A percentile compares a stretch with the other conserved stretches of the same genome.
phyloP scores from a whole-genome alignment of 2,113 vertebrate genomes.

The Python bivittatus region DNA sequence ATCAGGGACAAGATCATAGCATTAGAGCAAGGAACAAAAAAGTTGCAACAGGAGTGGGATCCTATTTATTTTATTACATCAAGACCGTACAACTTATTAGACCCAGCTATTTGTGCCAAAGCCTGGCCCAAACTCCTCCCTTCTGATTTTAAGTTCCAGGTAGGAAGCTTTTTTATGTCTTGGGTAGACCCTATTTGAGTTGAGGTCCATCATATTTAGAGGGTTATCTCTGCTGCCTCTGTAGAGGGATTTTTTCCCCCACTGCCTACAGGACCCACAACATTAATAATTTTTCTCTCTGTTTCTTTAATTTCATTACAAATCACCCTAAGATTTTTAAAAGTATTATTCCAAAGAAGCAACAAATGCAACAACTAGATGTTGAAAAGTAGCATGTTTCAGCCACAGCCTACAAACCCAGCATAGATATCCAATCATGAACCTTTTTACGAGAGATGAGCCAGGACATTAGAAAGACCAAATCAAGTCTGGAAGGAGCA shows the following conservation, averaged over 20 bases:
- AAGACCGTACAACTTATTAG: not conserved
- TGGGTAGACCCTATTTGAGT: slow-evolving; percentile 6
- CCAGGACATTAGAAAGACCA: not conserved
- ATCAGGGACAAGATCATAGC: not conserved
- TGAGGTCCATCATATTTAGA: slow-evolving; percentile 64
- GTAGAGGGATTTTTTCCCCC: slow-evolving; percentile 69
- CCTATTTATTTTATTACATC: not conserved
- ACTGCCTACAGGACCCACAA: slow-evolving; percentile 60
- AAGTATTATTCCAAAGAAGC: slow-evolving; percentile 35
- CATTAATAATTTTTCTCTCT: slow-evolving; percentile 53
- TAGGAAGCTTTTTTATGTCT: not conserved
- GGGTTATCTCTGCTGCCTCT: slow-evolving; percentile 66
- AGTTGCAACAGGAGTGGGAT: not conserved
- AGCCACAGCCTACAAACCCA: not conserved
- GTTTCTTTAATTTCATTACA: slow-evolving; percentile 62
- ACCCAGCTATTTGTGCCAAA: not conserved
- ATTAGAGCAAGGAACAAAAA: not conserved
- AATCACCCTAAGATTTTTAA: slow-evolving; percentile 57
- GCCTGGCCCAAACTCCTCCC: not conserved
- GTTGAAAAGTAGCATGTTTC: not conserved
- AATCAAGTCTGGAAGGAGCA: slow-evolving; percentile 34
- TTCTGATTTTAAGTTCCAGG: not conserved
- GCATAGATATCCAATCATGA: not conserved
- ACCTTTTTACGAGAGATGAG: not conserved
- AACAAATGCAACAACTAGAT: not conserved